Percentiles rank a stretch among this genome's conserved stretches.
Evolutionary conservation across 1,140 invertebrate genomes (phyloP).

Genomic region (Dinoponera quadriceps): DNA sequence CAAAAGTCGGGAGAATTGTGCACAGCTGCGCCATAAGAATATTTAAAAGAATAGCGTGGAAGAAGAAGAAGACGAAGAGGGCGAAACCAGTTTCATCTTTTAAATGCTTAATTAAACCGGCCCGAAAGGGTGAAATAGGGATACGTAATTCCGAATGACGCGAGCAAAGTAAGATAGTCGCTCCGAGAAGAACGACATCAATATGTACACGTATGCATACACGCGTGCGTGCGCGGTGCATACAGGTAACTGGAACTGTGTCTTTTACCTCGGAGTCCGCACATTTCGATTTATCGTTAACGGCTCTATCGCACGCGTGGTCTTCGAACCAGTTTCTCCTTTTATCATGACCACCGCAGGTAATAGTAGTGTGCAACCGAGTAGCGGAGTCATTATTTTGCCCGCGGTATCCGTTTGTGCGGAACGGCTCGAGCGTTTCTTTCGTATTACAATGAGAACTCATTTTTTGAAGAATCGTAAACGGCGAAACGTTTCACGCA

Average conservation of each 20-base stretch:
- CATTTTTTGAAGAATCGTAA: neutral
- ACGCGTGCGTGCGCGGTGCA: conserved; percentile 12
- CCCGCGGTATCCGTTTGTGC: conserved; percentile 22
- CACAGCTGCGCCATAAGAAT: conserved; percentile 65
- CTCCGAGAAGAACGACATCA: conserved; percentile 40
- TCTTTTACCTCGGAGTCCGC: conserved; percentile 60
- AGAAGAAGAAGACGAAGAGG: conserved; percentile 61
- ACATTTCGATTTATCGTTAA: conserved; percentile 82
- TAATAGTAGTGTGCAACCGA: conserved; percentile 73
- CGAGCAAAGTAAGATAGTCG: conserved; percentile 40
- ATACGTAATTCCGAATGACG: conserved; percentile 75
- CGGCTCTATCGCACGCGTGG: conserved; percentile 78
- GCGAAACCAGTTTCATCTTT: conserved; percentile 81
- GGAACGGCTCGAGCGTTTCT: conserved; percentile 25
- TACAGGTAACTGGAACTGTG: conserved; percentile 36
- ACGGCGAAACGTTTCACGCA: neutral
- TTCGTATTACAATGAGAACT: neutral
- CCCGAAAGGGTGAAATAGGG: conserved; percentile 69
- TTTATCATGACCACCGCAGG: conserved; percentile 70
- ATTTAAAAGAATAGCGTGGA: conserved; percentile 60
- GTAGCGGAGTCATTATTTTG: conserved; percentile 82
- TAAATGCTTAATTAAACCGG: conserved; percentile 83
- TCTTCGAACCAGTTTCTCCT: conserved; percentile 73
- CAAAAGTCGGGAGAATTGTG: conserved; percentile 59
- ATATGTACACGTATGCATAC: conserved; percentile 35